Evolutionary conservation across 92 coral and sea anemone genomes (phyloP), one percentile per base, ranked within the genome.

Genomic region (Muricea muricata): DNA sequence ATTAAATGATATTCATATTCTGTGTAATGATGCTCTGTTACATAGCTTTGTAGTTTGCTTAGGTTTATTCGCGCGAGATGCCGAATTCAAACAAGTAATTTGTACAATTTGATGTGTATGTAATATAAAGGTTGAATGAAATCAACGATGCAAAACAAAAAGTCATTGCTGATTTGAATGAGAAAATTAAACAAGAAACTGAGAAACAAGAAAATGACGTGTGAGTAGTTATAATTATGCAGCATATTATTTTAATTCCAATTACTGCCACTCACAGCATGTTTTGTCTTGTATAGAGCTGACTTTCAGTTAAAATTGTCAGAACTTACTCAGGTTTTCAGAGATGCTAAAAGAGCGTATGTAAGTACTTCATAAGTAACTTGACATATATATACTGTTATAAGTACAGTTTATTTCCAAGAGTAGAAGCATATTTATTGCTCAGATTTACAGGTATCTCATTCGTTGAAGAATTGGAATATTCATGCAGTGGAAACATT

Each of bases 81-180:
- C 14, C 50, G 9, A 17, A 45, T 17, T 45, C 4, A 37, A 4
- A 37, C 9, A 4, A 4, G 5, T 37, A 37, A n/a, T n/a, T n/a
- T 37, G 4, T 30, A 35, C 6, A 67, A 29, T 18, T 33, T 37
- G 21, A 14, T 67, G n/a, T 32, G 3, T 67, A 9, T 30, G 4
- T 30, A 30, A 20, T 20, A 23, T 33, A 21, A 37, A 76, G 81
- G 47, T 37, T 76, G 11, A 76, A 55, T 28, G 81, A 76, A 55
- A 48, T 76, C 29, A 76, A 76, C 24, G 67, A 76, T 50, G 81
- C 66, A 7, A 76, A 76, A 52, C 81, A 76, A 52, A 76, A 76
- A 68, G 20, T 50, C 25, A 52, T 76, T 76, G 65, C 81, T 48
- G 81, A 33, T 55, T 29, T 76, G 25, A 76, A 76, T 35, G 81